These are phyloP conservation scores for Druceiella hillmani DNA, from an alignment of 2,888 invertebrate genomes.

Conservation along the genomic window DNA sequence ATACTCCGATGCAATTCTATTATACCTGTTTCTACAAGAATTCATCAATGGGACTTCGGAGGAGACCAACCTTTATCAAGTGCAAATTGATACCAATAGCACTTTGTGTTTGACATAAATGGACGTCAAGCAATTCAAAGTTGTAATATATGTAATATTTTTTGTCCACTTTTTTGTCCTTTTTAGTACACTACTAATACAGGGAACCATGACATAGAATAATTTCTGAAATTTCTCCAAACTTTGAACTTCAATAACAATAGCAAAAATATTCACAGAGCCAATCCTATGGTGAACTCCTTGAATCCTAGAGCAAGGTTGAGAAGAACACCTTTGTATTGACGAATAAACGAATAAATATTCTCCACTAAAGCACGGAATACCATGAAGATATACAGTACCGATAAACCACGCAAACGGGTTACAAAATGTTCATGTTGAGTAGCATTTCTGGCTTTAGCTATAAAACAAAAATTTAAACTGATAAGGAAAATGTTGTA, in stretches of 20 bases:
- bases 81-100: too few species aligned
- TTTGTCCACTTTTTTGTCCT: conserved; percentile 21
- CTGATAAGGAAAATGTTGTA: conserved; percentile 24
- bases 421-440: conserved; percentile 28
- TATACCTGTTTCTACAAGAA: too few species aligned
- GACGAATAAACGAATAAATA: conserved; percentile 29
- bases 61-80: too few species aligned
- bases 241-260: conserved; percentile 23
- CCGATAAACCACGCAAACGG: conserved; percentile 31
- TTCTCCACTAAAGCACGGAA: conserved; percentile 26
- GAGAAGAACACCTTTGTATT: conserved; percentile 24
- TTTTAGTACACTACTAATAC: conserved; percentile 19
- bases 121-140: too few species aligned
- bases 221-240: conserved; percentile 23
- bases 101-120: too few species aligned
- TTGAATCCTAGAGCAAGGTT: conserved; percentile 22
- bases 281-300: conserved; percentile 12
- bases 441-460: conserved; percentile 27
- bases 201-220: conserved; percentile 21
- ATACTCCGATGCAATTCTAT: too few species aligned
- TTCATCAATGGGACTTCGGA: too few species aligned
- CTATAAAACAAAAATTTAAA: conserved; percentile 28
- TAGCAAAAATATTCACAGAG: background rate
- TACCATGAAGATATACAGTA: conserved; percentile 28
- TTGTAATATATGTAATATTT: conserved; percentile 23